A percentile compares a stretch with the other conserved stretches of the same genome.
These are phyloP conservation scores for Calephelis nemesis DNA, from an alignment of 1,140 invertebrate species.

Conservation along the genomic window DNA sequence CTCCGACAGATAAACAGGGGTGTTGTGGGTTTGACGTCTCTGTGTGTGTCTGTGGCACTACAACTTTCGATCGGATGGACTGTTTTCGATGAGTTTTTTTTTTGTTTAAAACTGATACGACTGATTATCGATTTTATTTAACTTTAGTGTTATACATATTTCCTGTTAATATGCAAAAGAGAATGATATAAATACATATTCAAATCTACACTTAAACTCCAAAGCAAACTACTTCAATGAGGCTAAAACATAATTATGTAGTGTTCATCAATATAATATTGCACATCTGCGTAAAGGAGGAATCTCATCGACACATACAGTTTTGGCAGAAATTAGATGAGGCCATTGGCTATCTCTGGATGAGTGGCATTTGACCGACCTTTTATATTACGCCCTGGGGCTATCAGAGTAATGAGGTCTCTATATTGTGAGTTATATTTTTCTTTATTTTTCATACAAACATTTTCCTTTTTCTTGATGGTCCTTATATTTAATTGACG, in stretches of 20 bases:
- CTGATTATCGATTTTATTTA: not conserved
- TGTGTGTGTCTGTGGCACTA: too few relatives aligned
- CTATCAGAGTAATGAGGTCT: conserved; percentile 4
- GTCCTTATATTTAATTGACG: too few relatives aligned
- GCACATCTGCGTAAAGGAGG: conserved; percentile 18
- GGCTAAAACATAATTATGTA: conserved; percentile 36
- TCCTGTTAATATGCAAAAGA: not conserved
- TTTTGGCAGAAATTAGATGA: conserved; percentile 16
- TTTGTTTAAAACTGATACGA: too few relatives aligned
- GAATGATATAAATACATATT: conserved; percentile 21
- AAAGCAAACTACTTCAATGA: conserved; percentile 25
- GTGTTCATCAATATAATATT: conserved; percentile 31
- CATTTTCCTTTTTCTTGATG: not conserved
- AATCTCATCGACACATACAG: conserved; percentile 11
- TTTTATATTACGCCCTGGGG: conserved; percentile 15
- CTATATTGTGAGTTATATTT: conserved; percentile 3
- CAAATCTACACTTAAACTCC: conserved; percentile 25
- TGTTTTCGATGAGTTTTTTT: too few relatives aligned
- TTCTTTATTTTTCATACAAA: conserved; percentile 2
- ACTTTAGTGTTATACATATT: not conserved
- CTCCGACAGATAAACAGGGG: too few relatives aligned
- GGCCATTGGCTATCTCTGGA: conserved; percentile 8
- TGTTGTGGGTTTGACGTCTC: too few relatives aligned
- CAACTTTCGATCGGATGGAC: too few relatives aligned
- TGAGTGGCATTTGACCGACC: conserved; percentile 11